Evolutionary conservation across 2,797 vertebrate species (phyloP).

Genomic region (Gymnothorax reevesii): DNA sequence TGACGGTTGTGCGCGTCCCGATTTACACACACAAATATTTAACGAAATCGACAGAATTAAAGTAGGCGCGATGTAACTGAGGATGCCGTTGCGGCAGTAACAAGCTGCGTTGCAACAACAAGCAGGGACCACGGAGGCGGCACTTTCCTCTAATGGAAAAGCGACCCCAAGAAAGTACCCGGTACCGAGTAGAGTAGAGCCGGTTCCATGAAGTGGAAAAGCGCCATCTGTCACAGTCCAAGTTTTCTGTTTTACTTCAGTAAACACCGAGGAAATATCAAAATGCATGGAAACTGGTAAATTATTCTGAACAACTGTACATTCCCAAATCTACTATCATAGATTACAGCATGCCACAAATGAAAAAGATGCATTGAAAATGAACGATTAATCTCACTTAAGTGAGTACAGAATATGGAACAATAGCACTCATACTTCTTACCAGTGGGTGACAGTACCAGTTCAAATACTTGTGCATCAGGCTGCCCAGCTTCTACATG

Average conservation of each 20-base stretch:
- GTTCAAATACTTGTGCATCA: constrained; percentile 2
- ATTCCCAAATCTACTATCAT: neutral
- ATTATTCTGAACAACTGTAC: neutral
- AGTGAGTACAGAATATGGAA: neutral
- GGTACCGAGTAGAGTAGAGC: no score
- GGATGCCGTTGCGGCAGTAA: no score
- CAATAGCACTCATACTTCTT: neutral
- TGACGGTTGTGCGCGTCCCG: no score
- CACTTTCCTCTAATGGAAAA: no score
- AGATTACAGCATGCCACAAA: neutral
- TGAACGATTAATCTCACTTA: neutral
- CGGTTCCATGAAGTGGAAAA: no score
- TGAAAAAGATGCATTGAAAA: neutral
- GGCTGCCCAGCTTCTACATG: neutral
- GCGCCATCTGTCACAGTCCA: neutral
- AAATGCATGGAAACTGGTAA: neutral
- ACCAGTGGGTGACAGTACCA: constrained; percentile 22
- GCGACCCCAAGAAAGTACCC: no score
- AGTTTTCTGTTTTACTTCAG: neutral
- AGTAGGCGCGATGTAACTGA: no score
- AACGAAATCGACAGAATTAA: no score
- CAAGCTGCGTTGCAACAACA: no score
- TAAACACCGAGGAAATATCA: neutral
- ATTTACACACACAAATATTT: no score
- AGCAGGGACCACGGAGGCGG: no score